Conservation (phyloP, 2,888 invertebrate species). For the Cyclophora punctaria region DNA sequence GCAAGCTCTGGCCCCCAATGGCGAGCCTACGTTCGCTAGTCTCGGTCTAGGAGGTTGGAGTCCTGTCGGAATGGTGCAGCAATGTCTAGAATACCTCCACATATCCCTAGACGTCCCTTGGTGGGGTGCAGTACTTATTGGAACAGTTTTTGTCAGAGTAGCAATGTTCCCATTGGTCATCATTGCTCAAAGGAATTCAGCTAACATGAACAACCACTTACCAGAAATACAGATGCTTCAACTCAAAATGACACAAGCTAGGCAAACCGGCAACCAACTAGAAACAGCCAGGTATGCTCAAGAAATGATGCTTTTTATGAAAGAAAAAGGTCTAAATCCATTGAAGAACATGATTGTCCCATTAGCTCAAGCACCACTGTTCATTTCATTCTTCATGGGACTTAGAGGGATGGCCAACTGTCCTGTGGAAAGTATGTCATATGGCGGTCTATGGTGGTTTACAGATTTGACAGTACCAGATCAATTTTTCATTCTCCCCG, state of each 20-base stretch:
- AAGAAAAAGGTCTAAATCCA: conserved; percentile 86
- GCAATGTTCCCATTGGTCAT: conserved; percentile 91
- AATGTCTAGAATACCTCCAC: conserved; percentile 88
- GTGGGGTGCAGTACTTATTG: conserved; percentile 91
- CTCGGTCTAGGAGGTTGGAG: conserved; percentile 89
- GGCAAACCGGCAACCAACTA: conserved; percentile 86
- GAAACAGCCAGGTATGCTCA: conserved; percentile 84
- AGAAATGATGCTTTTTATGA: conserved; percentile 89
- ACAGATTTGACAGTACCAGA: conserved; percentile 92
- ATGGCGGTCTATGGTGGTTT: conserved; percentile 95
- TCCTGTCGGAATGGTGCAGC: conserved; percentile 89
- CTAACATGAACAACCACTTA: conserved; percentile 87
- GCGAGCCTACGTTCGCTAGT: conserved; percentile 86
- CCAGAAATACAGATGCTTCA: conserved; percentile 91
- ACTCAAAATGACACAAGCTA: conserved; percentile 89
- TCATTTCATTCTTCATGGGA: conserved; percentile 93
- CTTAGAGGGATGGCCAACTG: conserved; percentile 90
- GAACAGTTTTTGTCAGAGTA: conserved; percentile 85
- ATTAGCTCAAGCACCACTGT: conserved; percentile 89
- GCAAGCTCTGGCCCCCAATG: conserved; percentile 65
- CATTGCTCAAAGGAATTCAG: conserved; percentile 85
- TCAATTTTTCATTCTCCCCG: conserved; percentile 89
- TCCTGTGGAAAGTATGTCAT: conserved; percentile 91
- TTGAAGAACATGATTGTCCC: conserved; percentile 86
- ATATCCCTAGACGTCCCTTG: conserved; percentile 89